Evolutionary conservation across 2,888 invertebrate species (phyloP).

Genomic region (Drosophila mimica): DNA sequence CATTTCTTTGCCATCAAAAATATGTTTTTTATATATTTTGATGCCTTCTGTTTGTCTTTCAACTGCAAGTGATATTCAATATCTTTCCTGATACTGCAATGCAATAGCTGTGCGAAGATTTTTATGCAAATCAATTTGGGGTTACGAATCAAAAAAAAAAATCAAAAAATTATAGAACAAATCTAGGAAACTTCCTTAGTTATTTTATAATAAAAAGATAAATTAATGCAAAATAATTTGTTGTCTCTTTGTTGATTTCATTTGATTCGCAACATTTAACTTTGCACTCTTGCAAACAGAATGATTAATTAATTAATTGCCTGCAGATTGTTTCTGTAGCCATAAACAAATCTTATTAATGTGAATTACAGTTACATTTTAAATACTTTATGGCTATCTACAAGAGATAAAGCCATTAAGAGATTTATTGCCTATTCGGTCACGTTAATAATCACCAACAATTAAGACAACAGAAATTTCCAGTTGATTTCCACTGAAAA

Average conservation of each 20-base stretch:
- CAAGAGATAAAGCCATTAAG: background rate
- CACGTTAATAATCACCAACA: slow-evolving; percentile 32
- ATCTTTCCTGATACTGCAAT: slow-evolving; percentile 51
- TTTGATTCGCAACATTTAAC: background rate
- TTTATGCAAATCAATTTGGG: slow-evolving; percentile 57
- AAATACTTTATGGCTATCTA: slow-evolving; percentile 6
- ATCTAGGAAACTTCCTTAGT: background rate
- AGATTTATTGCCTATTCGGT: slow-evolving; percentile 9
- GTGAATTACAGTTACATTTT: background rate
- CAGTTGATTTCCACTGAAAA: slow-evolving; percentile 45
- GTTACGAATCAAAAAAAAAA: background rate
- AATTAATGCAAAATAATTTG: background rate
- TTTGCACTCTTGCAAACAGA: background rate
- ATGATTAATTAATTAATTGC: background rate
- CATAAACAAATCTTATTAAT: slow-evolving; percentile 1
- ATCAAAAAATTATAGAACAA: background rate
- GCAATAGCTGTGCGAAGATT: slow-evolving; percentile 76
- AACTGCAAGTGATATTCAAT: slow-evolving; percentile 64
- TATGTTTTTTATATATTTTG: slow-evolving; percentile 36
- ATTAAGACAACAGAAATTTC: slow-evolving; percentile 57
- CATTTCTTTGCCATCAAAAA: slow-evolving; percentile 54
- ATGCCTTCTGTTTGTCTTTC: slow-evolving; percentile 51
- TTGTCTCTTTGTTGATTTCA: too few relatives aligned
- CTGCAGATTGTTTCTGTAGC: background rate
- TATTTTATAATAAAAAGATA: background rate